Evolutionary conservation across 2,888 invertebrate genomes (phyloP).

Genomic region (Alloscopus bannaensis): DNA sequence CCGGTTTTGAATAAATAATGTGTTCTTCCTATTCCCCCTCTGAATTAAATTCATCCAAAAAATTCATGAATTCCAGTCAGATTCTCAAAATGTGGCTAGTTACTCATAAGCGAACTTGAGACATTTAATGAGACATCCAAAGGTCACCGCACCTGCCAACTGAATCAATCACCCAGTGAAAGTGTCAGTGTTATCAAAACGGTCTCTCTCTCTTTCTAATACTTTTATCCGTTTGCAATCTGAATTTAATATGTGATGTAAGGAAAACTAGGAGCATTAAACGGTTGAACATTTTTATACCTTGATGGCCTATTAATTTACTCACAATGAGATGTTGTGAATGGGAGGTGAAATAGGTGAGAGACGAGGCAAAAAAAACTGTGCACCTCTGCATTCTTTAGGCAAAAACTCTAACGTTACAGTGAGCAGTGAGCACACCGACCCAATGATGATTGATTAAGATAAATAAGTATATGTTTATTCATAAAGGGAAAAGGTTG

Average conservation of each 20-base stretch:
- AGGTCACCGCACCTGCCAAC: constrained; percentile 63
- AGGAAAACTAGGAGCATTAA: no score
- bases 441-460: constrained; percentile 4
- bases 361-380: not conserved
- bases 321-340: constrained; percentile 44
- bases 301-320: constrained; percentile 63
- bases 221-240: constrained; percentile 22
- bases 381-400: no score
- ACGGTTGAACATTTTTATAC: constrained; percentile 46
- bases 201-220: not conserved
- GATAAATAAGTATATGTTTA: constrained; percentile 15
- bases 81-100: not conserved
- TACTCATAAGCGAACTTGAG: constrained; percentile 16
- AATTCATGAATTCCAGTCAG: constrained; percentile 12
- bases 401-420: no score
- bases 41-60: constrained; percentile 23
- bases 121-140: constrained; percentile 43
- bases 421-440: no score
- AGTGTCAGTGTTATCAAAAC: constrained; percentile 62
- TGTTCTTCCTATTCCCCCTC: not conserved
- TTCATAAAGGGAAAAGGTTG: no score
- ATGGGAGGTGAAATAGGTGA: constrained; percentile 49
- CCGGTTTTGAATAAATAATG: constrained; percentile 46
- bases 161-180: constrained; percentile 62
- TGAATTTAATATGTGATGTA: no score